phyloP scores from a whole-genome alignment of 2,113 vertebrate genomes.

The Cacatua alba region DNA sequence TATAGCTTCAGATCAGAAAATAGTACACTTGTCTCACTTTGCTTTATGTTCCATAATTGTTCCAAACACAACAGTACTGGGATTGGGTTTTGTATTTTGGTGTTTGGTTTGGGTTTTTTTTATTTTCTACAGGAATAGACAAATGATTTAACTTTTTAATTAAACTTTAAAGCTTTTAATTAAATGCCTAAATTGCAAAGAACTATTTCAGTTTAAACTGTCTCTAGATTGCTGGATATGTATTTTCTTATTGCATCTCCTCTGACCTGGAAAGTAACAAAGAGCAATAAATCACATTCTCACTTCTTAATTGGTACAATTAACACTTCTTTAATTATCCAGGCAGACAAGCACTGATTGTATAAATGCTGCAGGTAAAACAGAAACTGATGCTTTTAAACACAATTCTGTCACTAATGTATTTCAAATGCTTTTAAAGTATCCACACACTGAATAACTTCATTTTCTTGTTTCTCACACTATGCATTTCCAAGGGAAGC shows the following conservation, averaged over 20 bases:
- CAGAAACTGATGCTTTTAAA: neutral
- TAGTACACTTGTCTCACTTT: slow-evolving; percentile 34
- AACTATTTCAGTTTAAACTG: slow-evolving; percentile 70
- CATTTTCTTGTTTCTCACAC: neutral
- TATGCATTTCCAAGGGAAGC: neutral
- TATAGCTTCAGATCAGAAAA: slow-evolving; percentile 64
- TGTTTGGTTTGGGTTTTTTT: neutral
- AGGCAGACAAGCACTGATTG: slow-evolving; percentile 29
- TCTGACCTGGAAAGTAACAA: slow-evolving; percentile 68
- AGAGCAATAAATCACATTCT: slow-evolving; percentile 59
- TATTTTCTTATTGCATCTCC: slow-evolving; percentile 59
- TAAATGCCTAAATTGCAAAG: slow-evolving; percentile 77
- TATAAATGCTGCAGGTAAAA: slow-evolving; percentile 58
- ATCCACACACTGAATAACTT: neutral
- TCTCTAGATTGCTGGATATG: slow-evolving; percentile 67
- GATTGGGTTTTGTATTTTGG: neutral
- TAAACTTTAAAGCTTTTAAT: slow-evolving; percentile 80
- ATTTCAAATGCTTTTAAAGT: neutral
- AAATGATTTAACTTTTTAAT: slow-evolving; percentile 83
- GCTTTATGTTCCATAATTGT: slow-evolving; percentile 71
- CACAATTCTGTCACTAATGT: neutral
- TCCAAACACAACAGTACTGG: slow-evolving; percentile 37
- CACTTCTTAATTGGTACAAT: slow-evolving; percentile 66
- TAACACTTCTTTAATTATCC: slow-evolving; percentile 67
- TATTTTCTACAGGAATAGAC: slow-evolving; percentile 62